Evolutionary conservation across 2,888 invertebrate genomes (phyloP).

Genomic region (Melinopterus prodromus): DNA sequence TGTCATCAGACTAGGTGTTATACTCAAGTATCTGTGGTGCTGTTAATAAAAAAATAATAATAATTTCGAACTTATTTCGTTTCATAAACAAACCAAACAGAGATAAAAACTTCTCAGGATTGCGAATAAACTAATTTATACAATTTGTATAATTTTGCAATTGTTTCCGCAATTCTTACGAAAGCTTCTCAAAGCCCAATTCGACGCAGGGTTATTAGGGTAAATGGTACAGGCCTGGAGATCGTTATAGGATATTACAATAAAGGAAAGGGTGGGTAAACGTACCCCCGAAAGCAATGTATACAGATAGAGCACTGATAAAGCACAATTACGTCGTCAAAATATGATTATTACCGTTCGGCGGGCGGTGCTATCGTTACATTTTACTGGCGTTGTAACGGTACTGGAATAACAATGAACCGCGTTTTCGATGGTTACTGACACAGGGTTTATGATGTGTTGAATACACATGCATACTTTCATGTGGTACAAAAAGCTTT

Average conservation of each 20-base stretch:
- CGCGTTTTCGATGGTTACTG: not conserved
- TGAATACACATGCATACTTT: too few species aligned
- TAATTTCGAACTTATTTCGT: too few species aligned
- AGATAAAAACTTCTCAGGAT: too few species aligned
- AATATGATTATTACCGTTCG: not conserved
- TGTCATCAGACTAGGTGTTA: too few species aligned
- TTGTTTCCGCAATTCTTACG: too few species aligned
- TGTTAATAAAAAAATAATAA: too few species aligned
- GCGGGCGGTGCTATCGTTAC: not conserved
- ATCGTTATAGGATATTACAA: not conserved
- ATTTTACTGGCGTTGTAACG: not conserved
- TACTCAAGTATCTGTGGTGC: too few species aligned
- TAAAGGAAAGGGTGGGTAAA: not conserved
- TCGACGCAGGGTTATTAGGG: not conserved
- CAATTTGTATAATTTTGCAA: too few species aligned
- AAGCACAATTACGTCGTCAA: conserved; percentile 4
- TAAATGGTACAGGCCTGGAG: not conserved
- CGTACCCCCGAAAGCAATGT: not conserved
- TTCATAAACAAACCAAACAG: too few species aligned
- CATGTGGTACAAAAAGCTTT: too few species aligned
- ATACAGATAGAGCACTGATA: not conserved
- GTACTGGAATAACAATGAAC: not conserved
- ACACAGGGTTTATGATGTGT: too few species aligned
- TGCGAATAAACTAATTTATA: too few species aligned
- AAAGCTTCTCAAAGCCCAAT: not conserved